Evolutionary conservation across 2,888 invertebrate genomes (phyloP).

Genomic region (Chrysomela aeneicollis): DNA sequence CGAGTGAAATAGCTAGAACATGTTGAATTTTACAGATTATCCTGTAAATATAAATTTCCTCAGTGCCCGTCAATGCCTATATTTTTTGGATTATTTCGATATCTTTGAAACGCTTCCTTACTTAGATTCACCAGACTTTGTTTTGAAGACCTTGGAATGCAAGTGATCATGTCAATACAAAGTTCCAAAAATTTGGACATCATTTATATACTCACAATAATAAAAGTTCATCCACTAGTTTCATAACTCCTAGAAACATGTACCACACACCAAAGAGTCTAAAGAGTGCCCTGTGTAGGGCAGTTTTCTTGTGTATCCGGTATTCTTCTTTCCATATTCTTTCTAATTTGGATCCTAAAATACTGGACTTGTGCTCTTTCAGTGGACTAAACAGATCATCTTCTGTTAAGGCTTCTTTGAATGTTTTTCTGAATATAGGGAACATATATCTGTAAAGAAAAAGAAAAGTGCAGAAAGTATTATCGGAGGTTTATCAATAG

Average conservation of each 20-base stretch:
- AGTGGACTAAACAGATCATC: slow-evolving; percentile 77
- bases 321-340: slow-evolving; percentile 60
- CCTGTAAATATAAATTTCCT: no score
- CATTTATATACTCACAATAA: slow-evolving; percentile 53
- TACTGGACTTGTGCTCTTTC: slow-evolving; percentile 71
- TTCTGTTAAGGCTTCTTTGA: slow-evolving; percentile 72
- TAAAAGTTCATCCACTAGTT: slow-evolving; percentile 54
- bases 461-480: slow-evolving; percentile 1
- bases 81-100: no score
- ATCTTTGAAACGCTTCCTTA: no score
- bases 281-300: slow-evolving; percentile 53
- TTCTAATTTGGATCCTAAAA: slow-evolving; percentile 72
- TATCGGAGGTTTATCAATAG: no score
- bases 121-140: no score
- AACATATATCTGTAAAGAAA: slow-evolving; percentile 74
- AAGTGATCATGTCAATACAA: no score
- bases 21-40: no score
- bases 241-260: slow-evolving; percentile 51
- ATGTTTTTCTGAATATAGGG: slow-evolving; percentile 76
- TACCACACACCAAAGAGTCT: slow-evolving; percentile 53
- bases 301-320: slow-evolving; percentile 53
- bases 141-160: no score
- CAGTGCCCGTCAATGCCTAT: no score
- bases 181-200: no score
- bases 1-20: no score